These are phyloP conservation scores for Steatornis caripensis DNA, from an alignment of 2,113 vertebrate genomes.

Conservation along the genomic window DNA sequence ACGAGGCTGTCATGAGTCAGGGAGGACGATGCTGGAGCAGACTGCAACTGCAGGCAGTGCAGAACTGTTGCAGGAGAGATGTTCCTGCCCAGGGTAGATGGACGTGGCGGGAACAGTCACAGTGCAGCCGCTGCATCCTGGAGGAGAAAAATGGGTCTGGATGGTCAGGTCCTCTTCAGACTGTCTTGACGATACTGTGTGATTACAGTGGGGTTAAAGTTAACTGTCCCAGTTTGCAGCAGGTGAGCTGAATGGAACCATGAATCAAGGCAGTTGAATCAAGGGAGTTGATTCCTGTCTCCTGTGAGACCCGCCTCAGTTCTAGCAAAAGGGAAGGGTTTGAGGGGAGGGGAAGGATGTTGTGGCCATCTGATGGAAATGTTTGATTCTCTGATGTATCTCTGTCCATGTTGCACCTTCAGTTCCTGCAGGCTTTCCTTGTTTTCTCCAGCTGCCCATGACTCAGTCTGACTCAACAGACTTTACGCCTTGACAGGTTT, in stretches of 20 bases:
- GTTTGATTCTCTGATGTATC: neutral
- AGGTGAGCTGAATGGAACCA: no score
- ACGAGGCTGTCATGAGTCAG: fast-evolving
- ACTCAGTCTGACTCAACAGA: neutral
- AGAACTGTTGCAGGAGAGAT: neutral
- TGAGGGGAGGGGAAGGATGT: neutral
- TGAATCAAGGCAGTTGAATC: no score
- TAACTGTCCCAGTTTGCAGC: neutral
- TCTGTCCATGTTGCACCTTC: neutral
- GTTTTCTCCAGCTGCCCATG: neutral
- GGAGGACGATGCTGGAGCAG: neutral
- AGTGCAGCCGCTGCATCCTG: neutral
- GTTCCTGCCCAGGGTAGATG: neutral
- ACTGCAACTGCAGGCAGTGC: fast-evolving
- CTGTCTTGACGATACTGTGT: neutral
- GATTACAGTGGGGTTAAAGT: neutral
- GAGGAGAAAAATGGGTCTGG: neutral
- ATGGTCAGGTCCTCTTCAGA: neutral
- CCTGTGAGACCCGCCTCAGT: neutral
- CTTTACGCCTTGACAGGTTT: neutral
- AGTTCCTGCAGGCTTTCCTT: neutral
- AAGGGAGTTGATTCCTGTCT: neutral
- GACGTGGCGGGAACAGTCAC: fast-evolving
- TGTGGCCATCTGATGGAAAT: neutral
- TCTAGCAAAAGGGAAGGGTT: neutral